Base-by-base conservation (phyloP, 2,888 invertebrate species). In the Cryptus viduatorius region DNA sequence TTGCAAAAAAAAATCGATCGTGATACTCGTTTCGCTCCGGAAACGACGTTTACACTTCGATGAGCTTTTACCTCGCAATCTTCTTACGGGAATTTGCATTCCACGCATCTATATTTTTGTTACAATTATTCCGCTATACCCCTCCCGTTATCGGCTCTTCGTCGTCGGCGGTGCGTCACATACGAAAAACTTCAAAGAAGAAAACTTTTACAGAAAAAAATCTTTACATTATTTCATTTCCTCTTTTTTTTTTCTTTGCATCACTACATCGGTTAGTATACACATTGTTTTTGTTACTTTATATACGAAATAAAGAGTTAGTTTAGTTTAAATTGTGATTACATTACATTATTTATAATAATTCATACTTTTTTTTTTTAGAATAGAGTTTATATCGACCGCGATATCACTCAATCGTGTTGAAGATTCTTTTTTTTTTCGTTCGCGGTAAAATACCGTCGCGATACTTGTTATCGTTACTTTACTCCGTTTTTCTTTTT, bases 241-340 rank as follows among this genome's bases (percentile, higher is more conserved):
- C 67, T 76, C 75, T 29, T 72, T 68, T 68, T 53, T 56, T 53
- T 53, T 48, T 31, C 42, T 42, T 19, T 71, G 42, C 14, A 24
- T 59, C 82, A 72, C 84, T 85, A 82, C 84, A 82, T 65, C 82
- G 82, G 87, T 90, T 90, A 89, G 89, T 91, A 90, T 91, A 91
- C 91, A 90, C 89, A 88, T 90, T 90, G 91, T 92, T 92, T 37
- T 86, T 14, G 89, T 90, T 91, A 83, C 79, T 85, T 83, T 83
- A 85, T 87, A 79, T 80, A 92, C 86, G 92, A 93, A 92, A 92
- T 91, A 91, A 93, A 92, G 68, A 86, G 88, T 91, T 90, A 91
- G 89, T 91, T 90, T 56, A 89, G 89, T 79, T 90, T 87, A 90
- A 91, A 84, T 88, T 19, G 89, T 89, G 88, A 90, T 87, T 92